Evolutionary conservation across 2,797 vertebrate species (phyloP).

Genomic region (Numenius phaeopus): DNA sequence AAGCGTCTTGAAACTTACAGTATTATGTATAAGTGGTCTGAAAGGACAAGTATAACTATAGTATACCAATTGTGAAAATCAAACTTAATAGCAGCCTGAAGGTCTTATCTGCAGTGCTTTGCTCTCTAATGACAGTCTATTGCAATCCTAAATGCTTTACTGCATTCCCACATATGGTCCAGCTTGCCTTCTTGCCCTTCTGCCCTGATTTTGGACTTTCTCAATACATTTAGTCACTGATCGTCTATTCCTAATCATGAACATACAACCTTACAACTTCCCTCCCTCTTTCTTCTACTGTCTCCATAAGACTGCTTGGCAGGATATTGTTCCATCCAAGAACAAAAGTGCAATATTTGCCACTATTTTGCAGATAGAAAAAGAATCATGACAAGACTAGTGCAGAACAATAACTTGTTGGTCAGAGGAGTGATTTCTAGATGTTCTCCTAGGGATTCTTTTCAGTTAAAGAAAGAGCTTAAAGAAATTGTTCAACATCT

Average conservation of each 20-base stretch:
- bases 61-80: neutral
- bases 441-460: neutral
- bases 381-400: neutral
- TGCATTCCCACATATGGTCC: neutral
- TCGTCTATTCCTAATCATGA: neutral
- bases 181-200: neutral
- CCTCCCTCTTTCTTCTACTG: neutral
- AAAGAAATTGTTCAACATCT: neutral
- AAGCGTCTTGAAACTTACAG: neutral
- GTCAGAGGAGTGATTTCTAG: neutral
- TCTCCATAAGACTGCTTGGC: neutral
- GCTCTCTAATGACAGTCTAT: neutral
- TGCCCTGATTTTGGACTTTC: neutral
- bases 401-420: neutral
- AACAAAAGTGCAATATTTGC: neutral
- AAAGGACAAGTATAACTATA: neutral
- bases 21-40: neutral
- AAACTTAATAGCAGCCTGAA: neutral
- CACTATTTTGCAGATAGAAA: neutral
- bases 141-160: neutral
- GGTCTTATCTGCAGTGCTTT: neutral
- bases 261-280: neutral
- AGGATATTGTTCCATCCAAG: neutral
- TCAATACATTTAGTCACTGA: neutral
- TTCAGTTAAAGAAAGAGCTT: neutral